Evolutionary conservation across 2,888 invertebrate genomes (phyloP), one percentile per base, ranked within the genome.

Genomic region (Agrotis exclamationis): DNA sequence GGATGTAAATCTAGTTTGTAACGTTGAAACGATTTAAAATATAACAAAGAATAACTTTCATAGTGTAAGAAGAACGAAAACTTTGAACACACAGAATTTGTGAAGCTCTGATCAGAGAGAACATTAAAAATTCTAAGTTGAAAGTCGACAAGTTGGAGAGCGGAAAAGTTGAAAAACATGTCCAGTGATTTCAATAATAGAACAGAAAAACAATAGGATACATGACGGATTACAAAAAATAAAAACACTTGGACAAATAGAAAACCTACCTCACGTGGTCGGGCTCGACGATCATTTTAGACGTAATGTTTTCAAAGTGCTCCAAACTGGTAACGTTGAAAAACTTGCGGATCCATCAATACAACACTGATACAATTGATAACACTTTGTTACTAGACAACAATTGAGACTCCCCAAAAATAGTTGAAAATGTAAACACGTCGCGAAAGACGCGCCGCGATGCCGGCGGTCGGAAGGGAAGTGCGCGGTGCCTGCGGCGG

Each of bases 271-370:
- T 96, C 94, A 96, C 90, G 92, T 96, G 96, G 93, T 96, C 96
- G 87, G 95, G 93, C 87, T 96, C 96, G 88, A 96, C 96, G 86
- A 96, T 96, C 96, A 96, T 96, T 92, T 91, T 95, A 89, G 93
- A 94, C 90, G 92, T 86, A 93, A 95, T 94, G 80, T 94, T 95
- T 92, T 94, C 93, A 93, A 90, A 90, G 89, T 93, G 89, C 89
- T 91, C 92, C 90, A 91, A 90, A 92, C 91, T 86, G 84, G 83
- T 83, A 86, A 89, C 87, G 88, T 82, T 81, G 88, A 90, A 90
- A 89, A 88, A 87, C 89, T 89, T 88, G 90, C 83, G 85, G 90
- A 95, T 95, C 96, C 96, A 96, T 95, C 88, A 93, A 95, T 85
- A 91, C 84, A 84, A 90, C 88, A 95, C 95, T 94, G 91, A 88